Percentiles rank a stretch among this genome's conserved stretches.
Conservation (phyloP, 2,888 invertebrate species). For the Tenthredo scrophulariae region DNA sequence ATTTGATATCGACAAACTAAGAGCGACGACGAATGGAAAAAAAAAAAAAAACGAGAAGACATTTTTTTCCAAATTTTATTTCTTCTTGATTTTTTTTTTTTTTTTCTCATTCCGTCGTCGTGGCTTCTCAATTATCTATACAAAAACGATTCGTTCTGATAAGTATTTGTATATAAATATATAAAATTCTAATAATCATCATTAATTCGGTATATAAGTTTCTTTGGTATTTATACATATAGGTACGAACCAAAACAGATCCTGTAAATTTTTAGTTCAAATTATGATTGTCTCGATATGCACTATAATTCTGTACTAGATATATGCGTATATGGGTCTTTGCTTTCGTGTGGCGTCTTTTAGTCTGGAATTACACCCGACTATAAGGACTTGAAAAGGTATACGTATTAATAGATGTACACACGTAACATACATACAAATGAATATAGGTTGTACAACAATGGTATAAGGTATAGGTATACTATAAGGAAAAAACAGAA, state of each 20-base stretch:
- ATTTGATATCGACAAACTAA: too few relatives aligned
- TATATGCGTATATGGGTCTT: neutral
- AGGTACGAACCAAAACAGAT: neutral
- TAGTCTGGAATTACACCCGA: neutral
- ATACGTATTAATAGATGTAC: neutral
- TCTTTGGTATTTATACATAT: neutral
- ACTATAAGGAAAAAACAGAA: neutral
- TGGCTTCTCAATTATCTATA: too few relatives aligned
- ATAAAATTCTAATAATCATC: neutral
- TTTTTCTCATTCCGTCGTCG: too few relatives aligned
- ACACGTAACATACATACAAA: neutral
- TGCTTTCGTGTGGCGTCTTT: neutral
- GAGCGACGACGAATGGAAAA: too few relatives aligned
- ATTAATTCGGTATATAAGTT: neutral
- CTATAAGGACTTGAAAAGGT: neutral
- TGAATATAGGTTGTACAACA: neutral
- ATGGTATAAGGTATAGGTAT: neutral
- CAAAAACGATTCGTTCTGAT: too few relatives aligned
- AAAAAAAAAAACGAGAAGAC: too few relatives aligned
- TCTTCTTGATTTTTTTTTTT: neutral
- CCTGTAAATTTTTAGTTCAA: neutral
- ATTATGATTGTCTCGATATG: neutral
- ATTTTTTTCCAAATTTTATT: too few relatives aligned
- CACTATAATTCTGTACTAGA: neutral
- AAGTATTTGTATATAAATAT: neutral